These are phyloP conservation scores for Torymus tubicola DNA, from an alignment of 2,888 invertebrate species.

Conservation along the genomic window DNA sequence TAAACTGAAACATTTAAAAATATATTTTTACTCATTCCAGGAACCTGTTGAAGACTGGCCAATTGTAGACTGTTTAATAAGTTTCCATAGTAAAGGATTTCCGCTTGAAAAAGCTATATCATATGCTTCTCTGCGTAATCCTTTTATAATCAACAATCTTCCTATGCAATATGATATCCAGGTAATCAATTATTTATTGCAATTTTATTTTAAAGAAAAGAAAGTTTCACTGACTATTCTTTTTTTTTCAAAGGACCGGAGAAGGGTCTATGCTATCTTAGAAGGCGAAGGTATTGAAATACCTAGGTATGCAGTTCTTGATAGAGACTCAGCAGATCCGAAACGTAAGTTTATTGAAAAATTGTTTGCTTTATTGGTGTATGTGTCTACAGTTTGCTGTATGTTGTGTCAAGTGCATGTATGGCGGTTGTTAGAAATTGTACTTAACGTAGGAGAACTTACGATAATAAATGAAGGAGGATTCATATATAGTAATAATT, in stretches of 20 bases:
- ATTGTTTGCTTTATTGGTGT: too few species aligned
- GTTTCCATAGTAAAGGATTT: conserved; percentile 99
- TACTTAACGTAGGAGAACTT: too few species aligned
- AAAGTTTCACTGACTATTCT: too few species aligned
- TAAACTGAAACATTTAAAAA: not conserved
- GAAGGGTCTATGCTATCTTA: conserved; percentile 96
- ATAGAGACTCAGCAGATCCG: conserved; percentile 94
- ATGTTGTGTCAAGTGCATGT: too few species aligned
- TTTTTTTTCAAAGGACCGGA: conserved; percentile 82
- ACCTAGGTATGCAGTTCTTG: conserved; percentile 97
- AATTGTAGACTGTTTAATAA: conserved; percentile 96
- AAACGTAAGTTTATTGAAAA: conserved; percentile 82
- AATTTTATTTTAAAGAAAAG: too few species aligned
- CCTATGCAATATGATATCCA: conserved; percentile 99
- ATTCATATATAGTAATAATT: too few species aligned
- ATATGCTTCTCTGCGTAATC: conserved; percentile 94
- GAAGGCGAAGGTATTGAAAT: conserved; percentile 97
- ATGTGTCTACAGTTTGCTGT: too few species aligned
- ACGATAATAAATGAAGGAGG: too few species aligned
- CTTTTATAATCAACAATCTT: conserved; percentile 98
- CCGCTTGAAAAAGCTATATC: conserved; percentile 98
- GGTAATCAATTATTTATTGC: conserved; percentile 76
- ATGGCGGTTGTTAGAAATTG: too few species aligned
- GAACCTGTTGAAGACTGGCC: conserved; percentile 99
- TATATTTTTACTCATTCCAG: conserved; percentile 75